These are phyloP conservation scores for Hyles euphorbiae DNA, from an alignment of 1,140 invertebrate species.

Conservation along the genomic window DNA sequence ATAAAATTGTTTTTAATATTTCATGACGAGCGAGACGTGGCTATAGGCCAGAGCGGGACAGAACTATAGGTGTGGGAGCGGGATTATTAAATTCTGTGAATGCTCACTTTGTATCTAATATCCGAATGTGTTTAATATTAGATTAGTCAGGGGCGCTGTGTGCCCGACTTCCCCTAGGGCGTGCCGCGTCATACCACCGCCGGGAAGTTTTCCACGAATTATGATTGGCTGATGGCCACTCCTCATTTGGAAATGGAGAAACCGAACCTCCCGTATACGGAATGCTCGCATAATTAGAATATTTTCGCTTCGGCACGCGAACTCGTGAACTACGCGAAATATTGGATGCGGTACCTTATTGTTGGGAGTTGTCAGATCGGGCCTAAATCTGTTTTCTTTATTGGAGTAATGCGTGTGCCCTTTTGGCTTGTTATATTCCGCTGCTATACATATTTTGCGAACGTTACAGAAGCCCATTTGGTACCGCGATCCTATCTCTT, in stretches of 20 bases:
- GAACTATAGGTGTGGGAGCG: conserved; percentile 31
- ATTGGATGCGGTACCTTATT: background rate
- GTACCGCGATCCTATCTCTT: no score
- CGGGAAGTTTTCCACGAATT: conserved; percentile 40
- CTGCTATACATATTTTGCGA: no score
- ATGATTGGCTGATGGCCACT: conserved; percentile 53
- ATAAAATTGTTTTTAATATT: conserved; percentile 75
- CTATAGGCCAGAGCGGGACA: conserved; percentile 28
- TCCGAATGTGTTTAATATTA: conserved; percentile 72
- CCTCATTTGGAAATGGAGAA: conserved; percentile 54
- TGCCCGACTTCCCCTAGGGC: conserved; percentile 34
- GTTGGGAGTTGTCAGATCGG: no score
- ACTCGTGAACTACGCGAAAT: conserved; percentile 2
- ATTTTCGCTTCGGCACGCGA: conserved; percentile 9
- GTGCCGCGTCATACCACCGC: conserved; percentile 46
- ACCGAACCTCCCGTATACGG: conserved; percentile 2
- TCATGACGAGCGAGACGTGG: conserved; percentile 31
- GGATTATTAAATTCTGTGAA: conserved; percentile 74
- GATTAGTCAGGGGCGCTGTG: conserved; percentile 53
- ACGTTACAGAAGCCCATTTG: no score
- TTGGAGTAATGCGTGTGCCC: no score
- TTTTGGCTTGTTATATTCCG: no score
- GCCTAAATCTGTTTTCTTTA: no score
- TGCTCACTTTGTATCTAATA: conserved; percentile 73
- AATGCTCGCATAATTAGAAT: conserved; percentile 7